Percentiles rank a stretch among this genome's conserved stretches.
Conservation (phyloP, 2,888 invertebrate species). For the Drymonia ruficornis region DNA sequence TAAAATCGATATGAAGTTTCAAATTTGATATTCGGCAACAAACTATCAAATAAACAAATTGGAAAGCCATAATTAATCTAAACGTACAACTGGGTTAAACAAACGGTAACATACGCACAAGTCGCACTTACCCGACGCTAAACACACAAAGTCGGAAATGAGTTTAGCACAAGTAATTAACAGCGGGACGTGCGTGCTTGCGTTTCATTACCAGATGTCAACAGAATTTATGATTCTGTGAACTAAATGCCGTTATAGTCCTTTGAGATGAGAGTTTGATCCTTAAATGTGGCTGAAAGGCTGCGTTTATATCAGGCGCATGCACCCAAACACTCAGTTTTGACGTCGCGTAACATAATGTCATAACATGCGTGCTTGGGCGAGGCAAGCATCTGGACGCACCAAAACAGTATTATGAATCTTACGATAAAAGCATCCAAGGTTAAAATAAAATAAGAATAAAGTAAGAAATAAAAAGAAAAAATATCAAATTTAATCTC, state of each 20-base stretch:
- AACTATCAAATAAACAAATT: background rate
- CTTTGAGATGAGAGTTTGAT: background rate
- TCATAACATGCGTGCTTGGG: too few relatives aligned
- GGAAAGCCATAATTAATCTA: constrained; percentile 20
- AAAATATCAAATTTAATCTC: too few relatives aligned
- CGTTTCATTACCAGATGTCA: constrained; percentile 31
- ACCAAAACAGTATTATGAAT: background rate
- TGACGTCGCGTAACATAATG: too few relatives aligned
- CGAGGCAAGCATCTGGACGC: too few relatives aligned
- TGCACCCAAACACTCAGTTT: too few relatives aligned
- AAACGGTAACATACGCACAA: constrained; percentile 26
- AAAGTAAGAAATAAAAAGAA: too few relatives aligned
- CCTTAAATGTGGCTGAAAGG: background rate
- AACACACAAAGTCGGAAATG: constrained; percentile 38
- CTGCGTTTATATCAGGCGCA: too few relatives aligned
- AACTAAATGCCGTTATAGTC: background rate
- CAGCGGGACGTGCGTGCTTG: constrained; percentile 26
- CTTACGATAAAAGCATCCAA: background rate
- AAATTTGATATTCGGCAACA: too few relatives aligned
- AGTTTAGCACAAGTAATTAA: constrained; percentile 46
- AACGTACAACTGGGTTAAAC: constrained; percentile 22
- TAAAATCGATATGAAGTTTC: too few relatives aligned
- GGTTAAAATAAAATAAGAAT: background rate
- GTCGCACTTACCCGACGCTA: constrained; percentile 26
- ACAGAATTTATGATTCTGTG: constrained; percentile 21